These are phyloP conservation scores for Poicephalus gulielmi DNA, from an alignment of 2,113 vertebrate genomes.

Conservation along the genomic window DNA sequence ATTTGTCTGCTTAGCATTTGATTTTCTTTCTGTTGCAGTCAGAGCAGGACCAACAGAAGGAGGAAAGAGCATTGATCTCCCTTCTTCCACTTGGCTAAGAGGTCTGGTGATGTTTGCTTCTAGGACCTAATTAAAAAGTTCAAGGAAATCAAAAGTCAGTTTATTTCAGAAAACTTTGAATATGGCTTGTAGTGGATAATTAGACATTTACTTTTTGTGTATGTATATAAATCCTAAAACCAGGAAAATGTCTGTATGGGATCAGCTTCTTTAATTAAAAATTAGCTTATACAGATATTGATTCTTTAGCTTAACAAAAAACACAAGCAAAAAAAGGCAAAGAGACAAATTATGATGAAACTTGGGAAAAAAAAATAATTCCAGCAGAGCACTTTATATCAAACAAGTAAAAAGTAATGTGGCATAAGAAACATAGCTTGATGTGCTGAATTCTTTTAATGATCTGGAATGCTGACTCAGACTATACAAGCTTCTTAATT, in stretches of 20 bases:
- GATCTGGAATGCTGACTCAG: neutral
- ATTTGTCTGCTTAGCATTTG: neutral
- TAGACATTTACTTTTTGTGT: neutral
- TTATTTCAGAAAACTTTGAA: neutral
- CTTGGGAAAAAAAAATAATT: neutral
- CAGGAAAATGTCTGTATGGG: neutral
- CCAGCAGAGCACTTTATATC: neutral
- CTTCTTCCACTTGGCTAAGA: neutral
- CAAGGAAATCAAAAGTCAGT: neutral
- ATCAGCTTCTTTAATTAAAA: constrained; percentile 27
- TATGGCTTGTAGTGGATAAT: neutral
- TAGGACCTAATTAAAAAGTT: neutral
- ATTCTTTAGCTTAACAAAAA: constrained; percentile 4
- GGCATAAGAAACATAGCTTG: neutral
- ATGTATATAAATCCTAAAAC: neutral
- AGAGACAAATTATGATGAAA: neutral
- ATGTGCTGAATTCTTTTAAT: neutral
- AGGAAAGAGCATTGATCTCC: neutral
- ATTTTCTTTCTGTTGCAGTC: neutral
- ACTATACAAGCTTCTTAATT: neutral
- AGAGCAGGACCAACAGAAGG: neutral
- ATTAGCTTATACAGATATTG: neutral
- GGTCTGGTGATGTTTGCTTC: neutral
- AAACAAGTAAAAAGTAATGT: neutral
- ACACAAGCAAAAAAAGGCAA: neutral